A percentile compares a stretch with the other conserved stretches of the same genome.
Evolutionary conservation across 1,140 invertebrate genomes (phyloP).

Genomic region (Drosophila novamexicana): DNA sequence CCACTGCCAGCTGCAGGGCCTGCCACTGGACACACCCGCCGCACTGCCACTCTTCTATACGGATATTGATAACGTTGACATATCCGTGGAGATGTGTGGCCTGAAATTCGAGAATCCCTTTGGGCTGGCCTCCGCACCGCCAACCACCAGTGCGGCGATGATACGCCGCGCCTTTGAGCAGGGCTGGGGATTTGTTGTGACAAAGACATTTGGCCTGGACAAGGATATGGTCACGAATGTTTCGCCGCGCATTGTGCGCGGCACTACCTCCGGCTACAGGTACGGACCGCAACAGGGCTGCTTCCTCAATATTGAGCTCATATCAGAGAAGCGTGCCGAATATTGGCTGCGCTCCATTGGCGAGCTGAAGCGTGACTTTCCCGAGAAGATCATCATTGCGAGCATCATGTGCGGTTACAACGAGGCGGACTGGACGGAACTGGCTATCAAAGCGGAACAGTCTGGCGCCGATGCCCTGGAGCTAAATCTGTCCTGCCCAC

Average conservation of each 20-base stretch:
- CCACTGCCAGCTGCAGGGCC: constrained; percentile 93
- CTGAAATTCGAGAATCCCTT: constrained; percentile 98
- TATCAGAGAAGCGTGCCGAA: constrained; percentile 97
- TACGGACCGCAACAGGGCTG: constrained; percentile 97
- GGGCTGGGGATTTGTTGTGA: constrained; percentile 98
- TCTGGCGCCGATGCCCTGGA: constrained; percentile 97
- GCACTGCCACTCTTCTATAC: constrained; percentile 96
- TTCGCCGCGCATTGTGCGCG: constrained; percentile 97
- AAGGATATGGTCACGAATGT: constrained; percentile 99
- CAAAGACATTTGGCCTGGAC: constrained; percentile 97
- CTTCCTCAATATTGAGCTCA: constrained; percentile 99
- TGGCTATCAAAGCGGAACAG: constrained; percentile 91
- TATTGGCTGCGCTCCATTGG: constrained; percentile 96
- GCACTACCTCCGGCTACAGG: constrained; percentile 94
- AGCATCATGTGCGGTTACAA: constrained; percentile 98
- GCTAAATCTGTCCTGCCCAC: constrained; percentile 98
- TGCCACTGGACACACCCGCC: constrained; percentile 88
- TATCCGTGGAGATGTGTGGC: constrained; percentile 94
- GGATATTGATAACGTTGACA: constrained; percentile 96
- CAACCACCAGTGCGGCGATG: constrained; percentile 97
- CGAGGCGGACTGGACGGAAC: constrained; percentile 94
- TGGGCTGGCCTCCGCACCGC: constrained; percentile 98
- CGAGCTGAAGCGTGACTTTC: constrained; percentile 97
- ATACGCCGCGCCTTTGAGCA: constrained; percentile 96
- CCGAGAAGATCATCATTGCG: constrained; percentile 96